A percentile compares a stretch with the other conserved stretches of the same genome.
phyloP scores from a whole-genome alignment of 2,797 vertebrate genomes.

The Tenualosa thibaudeaui region DNA sequence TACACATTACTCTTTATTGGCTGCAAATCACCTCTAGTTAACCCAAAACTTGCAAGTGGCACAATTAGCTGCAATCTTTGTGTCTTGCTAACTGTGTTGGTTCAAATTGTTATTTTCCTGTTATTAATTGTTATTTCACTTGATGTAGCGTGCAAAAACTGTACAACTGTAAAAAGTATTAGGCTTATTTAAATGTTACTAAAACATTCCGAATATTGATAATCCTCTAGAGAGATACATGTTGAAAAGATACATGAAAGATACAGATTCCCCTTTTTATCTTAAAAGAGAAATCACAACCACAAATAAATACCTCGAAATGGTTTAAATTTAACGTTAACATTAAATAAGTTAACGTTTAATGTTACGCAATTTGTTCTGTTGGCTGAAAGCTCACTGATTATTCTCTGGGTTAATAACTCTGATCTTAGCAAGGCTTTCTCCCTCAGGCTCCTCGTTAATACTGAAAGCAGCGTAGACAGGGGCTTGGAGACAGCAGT shows the following conservation, averaged over 20 bases:
- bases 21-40: too few species aligned
- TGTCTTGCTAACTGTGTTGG: too few species aligned
- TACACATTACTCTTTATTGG: too few species aligned
- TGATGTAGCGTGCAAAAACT: too few species aligned
- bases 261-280: not conserved
- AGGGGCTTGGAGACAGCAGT: conserved; percentile 31
- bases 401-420: conserved; percentile 27
- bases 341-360: too few species aligned
- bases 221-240: not conserved
- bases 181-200: not conserved
- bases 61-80: too few species aligned
- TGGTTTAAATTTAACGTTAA: not conserved
- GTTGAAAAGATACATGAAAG: not conserved
- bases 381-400: not conserved
- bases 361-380: not conserved
- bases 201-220: not conserved
- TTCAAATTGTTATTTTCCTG: too few species aligned
- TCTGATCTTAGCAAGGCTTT: conserved; percentile 15
- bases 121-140: too few species aligned
- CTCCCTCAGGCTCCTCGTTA: not conserved
- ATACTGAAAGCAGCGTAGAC: conserved; percentile 38
- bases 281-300: not conserved
- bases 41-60: too few species aligned
- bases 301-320: not conserved
- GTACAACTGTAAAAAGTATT: too few species aligned